Base-by-base conservation (phyloP, 1,140 invertebrate species). In the Drosophila setifemur region DNA sequence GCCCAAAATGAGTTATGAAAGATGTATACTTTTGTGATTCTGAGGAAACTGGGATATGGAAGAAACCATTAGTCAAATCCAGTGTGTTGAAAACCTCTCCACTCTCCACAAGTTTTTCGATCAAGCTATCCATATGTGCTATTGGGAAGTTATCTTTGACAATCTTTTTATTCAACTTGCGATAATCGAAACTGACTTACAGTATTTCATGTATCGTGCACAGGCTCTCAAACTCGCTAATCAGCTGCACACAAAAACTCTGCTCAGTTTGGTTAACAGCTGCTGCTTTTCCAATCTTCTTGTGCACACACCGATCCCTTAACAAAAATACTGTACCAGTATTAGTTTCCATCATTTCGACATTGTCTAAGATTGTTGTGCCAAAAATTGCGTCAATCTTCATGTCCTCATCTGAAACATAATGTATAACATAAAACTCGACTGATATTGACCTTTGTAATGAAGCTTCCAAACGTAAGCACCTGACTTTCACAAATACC, bases 401-500 rank as follows among this genome's bases (percentile, higher is more conserved):
- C 19, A 53, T 63, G n/a, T 69, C 42, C 3, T 54, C 42, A 23
- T 69, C 57, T 6, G 25, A n/a, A n/a, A n/a, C n/a, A n/a, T n/a
- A n/a, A n/a, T n/a, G n/a, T n/a, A n/a, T n/a, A n/a, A n/a, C n/a
- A n/a, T n/a, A n/a, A n/a, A n/a, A n/a, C n/a, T n/a, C n/a, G n/a
- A n/a, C n/a, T 35, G 5, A 43, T 14, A 0, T 23, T 21, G 3
- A 63, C 33, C 3, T 2, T n/a, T n/a, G 23, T n/a, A 19, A 11
- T 14, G n/a, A n/a, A n/a, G n/a, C n/a, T n/a, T n/a, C n/a, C n/a
- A n/a, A n/a, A n/a, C n/a, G n/a, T n/a, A n/a, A 64, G 4, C 12
- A 66, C 52, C 14, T 37, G 18, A 33, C n/a, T 37, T 26, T 66
- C 25, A 2, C 48, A 42, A 6, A 54, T 54, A 11, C 48, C 33